Conservation (phyloP, 2,797 vertebrate species). For the Valencia hispanica region DNA sequence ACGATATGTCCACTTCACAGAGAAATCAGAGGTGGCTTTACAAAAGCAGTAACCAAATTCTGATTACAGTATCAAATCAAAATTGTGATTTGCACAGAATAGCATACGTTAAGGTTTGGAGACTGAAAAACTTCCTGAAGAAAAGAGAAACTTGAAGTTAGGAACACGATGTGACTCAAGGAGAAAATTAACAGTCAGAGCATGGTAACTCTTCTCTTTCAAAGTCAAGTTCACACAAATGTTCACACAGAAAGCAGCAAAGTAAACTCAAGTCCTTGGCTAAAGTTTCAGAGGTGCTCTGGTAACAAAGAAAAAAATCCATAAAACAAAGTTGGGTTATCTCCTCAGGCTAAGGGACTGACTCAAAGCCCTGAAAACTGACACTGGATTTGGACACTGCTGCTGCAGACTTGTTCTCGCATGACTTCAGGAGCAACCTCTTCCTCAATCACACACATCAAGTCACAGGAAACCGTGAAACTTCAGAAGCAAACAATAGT, state of each 20-base stretch:
- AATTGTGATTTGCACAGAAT: slow-evolving; percentile 25
- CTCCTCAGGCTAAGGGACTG: slow-evolving; percentile 59
- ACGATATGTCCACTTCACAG: too few species aligned
- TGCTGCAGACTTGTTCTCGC: slow-evolving; percentile 48
- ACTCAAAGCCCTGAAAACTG: slow-evolving; percentile 51
- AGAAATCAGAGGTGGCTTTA: neutral
- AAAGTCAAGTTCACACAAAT: slow-evolving; percentile 76
- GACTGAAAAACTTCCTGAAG: slow-evolving; percentile 25
- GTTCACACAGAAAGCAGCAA: slow-evolving; percentile 36
- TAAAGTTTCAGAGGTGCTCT: slow-evolving; percentile 42
- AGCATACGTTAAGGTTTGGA: slow-evolving; percentile 13
- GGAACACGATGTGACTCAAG: slow-evolving; percentile 41
- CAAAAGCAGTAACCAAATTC: neutral
- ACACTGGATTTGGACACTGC: slow-evolving; percentile 61
- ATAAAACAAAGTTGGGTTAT: slow-evolving; percentile 62
- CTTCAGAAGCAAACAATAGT: slow-evolving; percentile 13
- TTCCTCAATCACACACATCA: slow-evolving; percentile 43
- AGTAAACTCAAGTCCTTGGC: slow-evolving; percentile 40
- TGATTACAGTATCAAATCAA: slow-evolving; percentile 11
- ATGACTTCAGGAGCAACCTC: slow-evolving; percentile 59
- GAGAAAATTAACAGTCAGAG: slow-evolving; percentile 58
- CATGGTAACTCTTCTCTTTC: slow-evolving; percentile 40
- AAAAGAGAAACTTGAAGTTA: slow-evolving; percentile 36
- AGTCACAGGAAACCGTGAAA: slow-evolving; percentile 44
- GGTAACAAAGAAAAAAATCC: slow-evolving; percentile 61